phyloP scores from a whole-genome alignment of 2,888 invertebrate species.

The Liodrosophila aerea region DNA sequence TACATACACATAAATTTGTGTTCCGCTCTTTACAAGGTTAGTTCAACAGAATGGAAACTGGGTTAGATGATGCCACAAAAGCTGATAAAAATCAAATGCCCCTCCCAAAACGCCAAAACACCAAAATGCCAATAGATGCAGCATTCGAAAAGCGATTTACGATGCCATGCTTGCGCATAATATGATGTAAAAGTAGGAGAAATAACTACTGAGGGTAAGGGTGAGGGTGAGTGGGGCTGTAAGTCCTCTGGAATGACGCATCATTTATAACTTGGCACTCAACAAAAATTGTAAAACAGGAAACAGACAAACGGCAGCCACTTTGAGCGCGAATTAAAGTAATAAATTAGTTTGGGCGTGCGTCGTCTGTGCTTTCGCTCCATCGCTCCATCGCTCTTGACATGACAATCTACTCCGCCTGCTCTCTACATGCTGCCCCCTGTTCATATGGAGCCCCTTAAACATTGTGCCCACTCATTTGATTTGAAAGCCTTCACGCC shows the following conservation, averaged over 20 bases:
- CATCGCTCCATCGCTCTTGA: background rate
- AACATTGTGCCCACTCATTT: slow-evolving; percentile 62
- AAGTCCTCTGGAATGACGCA: slow-evolving; percentile 54
- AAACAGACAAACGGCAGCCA: slow-evolving; percentile 66
- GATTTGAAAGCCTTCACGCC: slow-evolving; percentile 68
- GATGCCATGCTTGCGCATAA: slow-evolving; percentile 68
- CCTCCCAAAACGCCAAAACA: slow-evolving; percentile 7
- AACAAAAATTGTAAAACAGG: slow-evolving; percentile 66
- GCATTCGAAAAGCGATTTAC: slow-evolving; percentile 71
- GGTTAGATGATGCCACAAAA: slow-evolving; percentile 55
- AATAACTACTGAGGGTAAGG: background rate
- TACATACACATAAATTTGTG: slow-evolving; percentile 64
- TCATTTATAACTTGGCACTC: slow-evolving; percentile 70
- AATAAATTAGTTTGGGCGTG: slow-evolving; percentile 64
- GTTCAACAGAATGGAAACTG: slow-evolving; percentile 58
- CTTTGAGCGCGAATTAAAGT: slow-evolving; percentile 67
- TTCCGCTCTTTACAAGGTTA: slow-evolving; percentile 59
- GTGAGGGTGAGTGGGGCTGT: background rate
- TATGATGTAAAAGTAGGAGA: slow-evolving; percentile 52
- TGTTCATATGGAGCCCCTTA: slow-evolving; percentile 27
- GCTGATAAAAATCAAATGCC: slow-evolving; percentile 56
- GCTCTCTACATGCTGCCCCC: background rate
- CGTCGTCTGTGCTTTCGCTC: slow-evolving; percentile 14
- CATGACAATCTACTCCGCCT: slow-evolving; percentile 34
- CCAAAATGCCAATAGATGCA: slow-evolving; percentile 63